A percentile compares a stretch with the other conserved stretches of the same genome.
Evolutionary conservation across 2,797 vertebrate species (phyloP).

Genomic region (Bovichtus variegatus): DNA sequence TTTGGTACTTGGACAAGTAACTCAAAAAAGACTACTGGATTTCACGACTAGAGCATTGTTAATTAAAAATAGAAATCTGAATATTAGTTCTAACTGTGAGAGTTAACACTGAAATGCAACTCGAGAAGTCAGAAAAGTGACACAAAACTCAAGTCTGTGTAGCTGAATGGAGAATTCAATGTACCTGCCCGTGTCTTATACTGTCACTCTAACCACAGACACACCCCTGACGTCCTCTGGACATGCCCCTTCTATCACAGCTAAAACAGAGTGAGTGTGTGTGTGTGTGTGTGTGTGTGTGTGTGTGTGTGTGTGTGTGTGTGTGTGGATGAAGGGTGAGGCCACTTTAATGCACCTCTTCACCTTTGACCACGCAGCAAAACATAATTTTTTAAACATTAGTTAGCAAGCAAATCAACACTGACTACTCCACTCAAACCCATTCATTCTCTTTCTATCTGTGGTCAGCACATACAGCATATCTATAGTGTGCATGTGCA

Average conservation of each 20-base stretch:
- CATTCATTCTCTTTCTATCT: slow-evolving; percentile 33
- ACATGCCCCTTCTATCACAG: slow-evolving; percentile 64
- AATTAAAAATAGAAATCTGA: neutral
- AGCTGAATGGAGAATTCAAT: slow-evolving; percentile 54
- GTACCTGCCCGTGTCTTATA: slow-evolving; percentile 79
- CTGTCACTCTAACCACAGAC: slow-evolving; percentile 71
- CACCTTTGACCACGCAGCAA: slow-evolving; percentile 55
- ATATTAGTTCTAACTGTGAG: neutral
- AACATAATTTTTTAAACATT: slow-evolving; percentile 54
- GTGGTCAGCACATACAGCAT: slow-evolving; percentile 7
- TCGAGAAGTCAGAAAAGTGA: slow-evolving; percentile 3
- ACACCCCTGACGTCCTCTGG: slow-evolving; percentile 68
- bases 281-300: slow-evolving; percentile 21
- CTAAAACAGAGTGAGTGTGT: slow-evolving; percentile 17
- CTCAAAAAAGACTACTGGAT: neutral
- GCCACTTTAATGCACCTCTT: slow-evolving; percentile 41
- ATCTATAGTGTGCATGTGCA: neutral
- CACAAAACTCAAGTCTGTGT: slow-evolving; percentile 35
- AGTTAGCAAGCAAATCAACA: slow-evolving; percentile 45
- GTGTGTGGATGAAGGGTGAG: slow-evolving; percentile 16
- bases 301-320: slow-evolving; percentile 4
- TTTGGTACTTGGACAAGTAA: slow-evolving; percentile 1
- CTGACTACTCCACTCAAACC: slow-evolving; percentile 29
- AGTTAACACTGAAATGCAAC: neutral
- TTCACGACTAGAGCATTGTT: neutral